Evolutionary conservation across 2,113 vertebrate genomes (phyloP).

Genomic region (Pluvialis apricaria): DNA sequence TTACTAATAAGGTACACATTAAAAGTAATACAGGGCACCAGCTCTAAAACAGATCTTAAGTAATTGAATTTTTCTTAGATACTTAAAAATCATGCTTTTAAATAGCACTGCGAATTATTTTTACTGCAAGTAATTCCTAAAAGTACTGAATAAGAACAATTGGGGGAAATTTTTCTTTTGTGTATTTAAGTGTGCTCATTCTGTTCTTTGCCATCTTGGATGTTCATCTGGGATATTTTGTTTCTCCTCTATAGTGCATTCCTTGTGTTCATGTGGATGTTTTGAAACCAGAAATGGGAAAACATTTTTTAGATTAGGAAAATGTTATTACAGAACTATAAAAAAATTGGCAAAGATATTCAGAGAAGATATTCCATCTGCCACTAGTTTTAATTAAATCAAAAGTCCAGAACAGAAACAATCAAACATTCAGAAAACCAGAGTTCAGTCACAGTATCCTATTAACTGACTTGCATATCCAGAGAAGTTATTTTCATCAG

Average conservation of each 20-base stretch:
- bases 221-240: background rate
- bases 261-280: background rate
- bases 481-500: background rate
- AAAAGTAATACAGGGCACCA: background rate
- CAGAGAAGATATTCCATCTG: slow-evolving; percentile 26
- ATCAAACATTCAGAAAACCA: background rate
- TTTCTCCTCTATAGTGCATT: background rate
- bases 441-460: background rate
- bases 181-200: background rate
- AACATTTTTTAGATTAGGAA: slow-evolving; percentile 7
- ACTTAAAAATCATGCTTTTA: background rate
- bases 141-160: background rate
- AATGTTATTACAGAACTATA: background rate
- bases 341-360: slow-evolving; percentile 14
- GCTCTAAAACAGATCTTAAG: background rate
- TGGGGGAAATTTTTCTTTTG: background rate
- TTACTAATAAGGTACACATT: background rate
- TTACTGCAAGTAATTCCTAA: background rate
- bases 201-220: background rate
- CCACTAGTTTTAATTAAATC: slow-evolving; percentile 30
- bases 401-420: background rate
- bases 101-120: background rate
- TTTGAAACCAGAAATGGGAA: background rate
- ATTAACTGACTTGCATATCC: background rate
- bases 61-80: background rate